phyloP scores from a whole-genome alignment of 2,797 vertebrate species.

The Sarcoramphus papa region DNA sequence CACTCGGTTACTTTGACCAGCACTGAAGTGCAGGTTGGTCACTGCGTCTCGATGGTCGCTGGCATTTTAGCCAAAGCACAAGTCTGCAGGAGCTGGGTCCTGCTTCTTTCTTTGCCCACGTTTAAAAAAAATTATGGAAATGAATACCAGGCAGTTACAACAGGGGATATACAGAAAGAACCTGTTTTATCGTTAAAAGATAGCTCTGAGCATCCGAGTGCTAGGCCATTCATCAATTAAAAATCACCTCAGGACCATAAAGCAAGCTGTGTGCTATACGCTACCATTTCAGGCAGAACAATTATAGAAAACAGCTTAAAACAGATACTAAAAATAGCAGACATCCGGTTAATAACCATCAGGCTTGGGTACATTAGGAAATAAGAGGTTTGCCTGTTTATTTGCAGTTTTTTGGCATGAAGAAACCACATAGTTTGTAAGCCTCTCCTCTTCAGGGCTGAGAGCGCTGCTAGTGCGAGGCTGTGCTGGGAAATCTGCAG shows the following conservation, averaged over 20 bases:
- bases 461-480: accelerated
- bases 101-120: neutral
- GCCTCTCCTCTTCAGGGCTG: neutral
- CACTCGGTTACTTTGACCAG: neutral
- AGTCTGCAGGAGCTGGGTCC: neutral
- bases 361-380: neutral
- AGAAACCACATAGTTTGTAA: neutral
- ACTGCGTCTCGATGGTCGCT: neutral
- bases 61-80: neutral
- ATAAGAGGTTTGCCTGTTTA: neutral
- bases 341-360: neutral
- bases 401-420: neutral
- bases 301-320: neutral
- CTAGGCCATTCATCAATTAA: neutral
- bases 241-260: neutral
- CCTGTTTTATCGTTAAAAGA: neutral
- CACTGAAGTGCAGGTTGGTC: neutral
- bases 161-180: neutral
- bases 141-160: neutral
- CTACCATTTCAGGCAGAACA: neutral
- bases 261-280: neutral
- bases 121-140: neutral
- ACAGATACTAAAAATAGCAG: neutral
- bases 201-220: neutral
- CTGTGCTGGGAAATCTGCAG: neutral